Percentiles rank a stretch among this genome's conserved stretches.
Evolutionary conservation across 2,888 invertebrate species (phyloP).

Genomic region (Leucoma salicis): DNA sequence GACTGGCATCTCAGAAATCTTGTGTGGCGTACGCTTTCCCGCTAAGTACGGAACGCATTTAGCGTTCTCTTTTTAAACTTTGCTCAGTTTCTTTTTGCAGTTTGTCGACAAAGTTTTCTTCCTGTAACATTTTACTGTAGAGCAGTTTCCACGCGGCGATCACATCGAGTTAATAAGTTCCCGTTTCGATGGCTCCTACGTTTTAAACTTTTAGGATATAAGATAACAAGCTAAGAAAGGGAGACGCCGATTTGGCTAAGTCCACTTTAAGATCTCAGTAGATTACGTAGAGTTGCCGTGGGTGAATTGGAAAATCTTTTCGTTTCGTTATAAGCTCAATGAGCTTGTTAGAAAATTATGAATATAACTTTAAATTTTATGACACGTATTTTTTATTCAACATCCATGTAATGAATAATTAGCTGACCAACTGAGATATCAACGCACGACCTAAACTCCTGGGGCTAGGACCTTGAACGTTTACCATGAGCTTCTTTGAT

Average conservation of each 20-base stretch:
- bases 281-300: slow-evolving; percentile 52
- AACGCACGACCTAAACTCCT: no score
- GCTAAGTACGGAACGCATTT: slow-evolving; percentile 71
- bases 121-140: slow-evolving; percentile 79
- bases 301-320: slow-evolving; percentile 45
- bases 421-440: no score
- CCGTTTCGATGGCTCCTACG: slow-evolving; percentile 77
- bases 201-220: slow-evolving; percentile 82
- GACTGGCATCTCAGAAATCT: slow-evolving; percentile 17
- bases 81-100: slow-evolving; percentile 71
- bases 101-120: slow-evolving; percentile 72
- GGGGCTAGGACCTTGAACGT: no score
- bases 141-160: slow-evolving; percentile 74
- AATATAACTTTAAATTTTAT: slow-evolving; percentile 4
- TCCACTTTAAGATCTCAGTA: slow-evolving; percentile 62
- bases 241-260: slow-evolving; percentile 76
- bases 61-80: slow-evolving; percentile 76
- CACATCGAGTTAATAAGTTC: slow-evolving; percentile 82
- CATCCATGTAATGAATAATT: no score
- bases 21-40: slow-evolving; percentile 34
- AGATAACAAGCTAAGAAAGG: slow-evolving; percentile 80
- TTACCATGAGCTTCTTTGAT: no score
- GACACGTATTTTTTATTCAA: no score
- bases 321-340: slow-evolving; percentile 34
- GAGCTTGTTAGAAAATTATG: slow-evolving; percentile 27